Conservation (phyloP, 2,888 invertebrate genomes). For the Geotrupes spiniger region DNA sequence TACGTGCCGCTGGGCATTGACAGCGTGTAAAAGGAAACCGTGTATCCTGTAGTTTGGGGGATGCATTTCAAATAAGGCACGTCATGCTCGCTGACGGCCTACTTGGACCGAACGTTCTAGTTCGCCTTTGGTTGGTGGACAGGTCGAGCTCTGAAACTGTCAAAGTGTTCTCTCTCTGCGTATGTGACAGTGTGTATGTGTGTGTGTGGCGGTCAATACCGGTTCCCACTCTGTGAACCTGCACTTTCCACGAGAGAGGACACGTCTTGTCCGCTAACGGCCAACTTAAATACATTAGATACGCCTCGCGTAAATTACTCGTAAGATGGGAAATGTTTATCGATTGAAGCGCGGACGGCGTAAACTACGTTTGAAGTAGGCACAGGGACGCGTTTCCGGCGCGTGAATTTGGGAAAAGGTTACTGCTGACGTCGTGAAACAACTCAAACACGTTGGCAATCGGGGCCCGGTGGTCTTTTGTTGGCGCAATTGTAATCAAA, state of each 20-base stretch:
- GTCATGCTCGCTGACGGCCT: conserved; percentile 36
- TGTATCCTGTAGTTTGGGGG: conserved; percentile 42
- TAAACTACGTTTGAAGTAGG: too few relatives aligned
- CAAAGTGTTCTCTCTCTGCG: neutral
- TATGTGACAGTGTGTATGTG: neutral
- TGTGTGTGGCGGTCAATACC: conserved; percentile 4
- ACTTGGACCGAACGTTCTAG: conserved; percentile 25
- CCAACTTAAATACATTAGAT: conserved; percentile 4
- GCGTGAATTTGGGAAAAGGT: too few relatives aligned
- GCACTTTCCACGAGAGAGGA: too few relatives aligned
- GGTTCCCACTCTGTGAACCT: conserved; percentile 2
- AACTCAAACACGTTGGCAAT: too few relatives aligned
- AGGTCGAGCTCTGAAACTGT: conserved; percentile 6
- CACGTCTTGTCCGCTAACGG: neutral
- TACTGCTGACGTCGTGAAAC: too few relatives aligned
- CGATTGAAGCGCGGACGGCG: conserved; percentile 1
- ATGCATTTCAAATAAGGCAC: conserved; percentile 42
- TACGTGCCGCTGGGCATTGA: conserved; percentile 43
- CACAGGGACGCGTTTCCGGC: too few relatives aligned
- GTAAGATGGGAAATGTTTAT: conserved; percentile 1
- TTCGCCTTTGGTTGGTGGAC: neutral
- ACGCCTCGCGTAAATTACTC: conserved; percentile 6
- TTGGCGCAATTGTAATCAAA: too few relatives aligned
- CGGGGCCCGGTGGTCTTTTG: too few relatives aligned
- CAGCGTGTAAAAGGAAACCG: conserved; percentile 44